Evolutionary conservation across 2,797 vertebrate genomes (phyloP).

Genomic region (Labeo calbasu): DNA sequence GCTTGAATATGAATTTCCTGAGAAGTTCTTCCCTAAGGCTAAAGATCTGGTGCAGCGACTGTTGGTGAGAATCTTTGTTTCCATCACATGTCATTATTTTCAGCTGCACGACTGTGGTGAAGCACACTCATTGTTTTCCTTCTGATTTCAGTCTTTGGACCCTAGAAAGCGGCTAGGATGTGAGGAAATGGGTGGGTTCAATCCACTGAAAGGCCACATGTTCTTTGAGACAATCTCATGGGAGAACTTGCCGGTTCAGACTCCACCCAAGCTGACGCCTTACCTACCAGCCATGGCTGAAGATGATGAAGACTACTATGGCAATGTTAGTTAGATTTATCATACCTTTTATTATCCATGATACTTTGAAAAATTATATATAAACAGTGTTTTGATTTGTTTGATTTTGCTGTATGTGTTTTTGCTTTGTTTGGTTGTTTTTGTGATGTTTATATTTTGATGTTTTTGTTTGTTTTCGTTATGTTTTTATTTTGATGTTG

Average conservation of each 20-base stretch:
- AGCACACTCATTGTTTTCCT: neutral
- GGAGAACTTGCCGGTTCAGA: constrained; percentile 91
- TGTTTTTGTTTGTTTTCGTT: too few relatives aligned
- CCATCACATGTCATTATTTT: neutral
- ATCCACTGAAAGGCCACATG: constrained; percentile 87
- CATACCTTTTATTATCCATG: neutral
- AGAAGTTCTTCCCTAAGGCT: constrained; percentile 99
- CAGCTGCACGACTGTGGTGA: neutral
- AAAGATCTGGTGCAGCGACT: constrained; percentile 97
- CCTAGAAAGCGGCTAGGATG: constrained; percentile 92
- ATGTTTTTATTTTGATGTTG: too few relatives aligned
- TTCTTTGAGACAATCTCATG: constrained; percentile 94
- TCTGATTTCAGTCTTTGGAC: constrained; percentile 84
- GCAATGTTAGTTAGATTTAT: constrained; percentile 83
- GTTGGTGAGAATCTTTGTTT: constrained; percentile 79
- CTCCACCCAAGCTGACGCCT: constrained; percentile 94
- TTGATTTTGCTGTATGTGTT: rapidly evolving
- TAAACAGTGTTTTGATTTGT: neutral
- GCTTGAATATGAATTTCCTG: constrained; percentile 98
- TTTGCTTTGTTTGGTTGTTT: neutral
- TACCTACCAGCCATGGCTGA: constrained; percentile 99
- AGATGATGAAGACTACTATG: constrained; percentile 98
- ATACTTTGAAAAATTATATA: neutral
- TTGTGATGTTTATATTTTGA: too few relatives aligned
- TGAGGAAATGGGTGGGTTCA: constrained; percentile 94